Evolutionary conservation across 2,888 invertebrate species (phyloP).

Genomic region (Ectobius pallidus): DNA sequence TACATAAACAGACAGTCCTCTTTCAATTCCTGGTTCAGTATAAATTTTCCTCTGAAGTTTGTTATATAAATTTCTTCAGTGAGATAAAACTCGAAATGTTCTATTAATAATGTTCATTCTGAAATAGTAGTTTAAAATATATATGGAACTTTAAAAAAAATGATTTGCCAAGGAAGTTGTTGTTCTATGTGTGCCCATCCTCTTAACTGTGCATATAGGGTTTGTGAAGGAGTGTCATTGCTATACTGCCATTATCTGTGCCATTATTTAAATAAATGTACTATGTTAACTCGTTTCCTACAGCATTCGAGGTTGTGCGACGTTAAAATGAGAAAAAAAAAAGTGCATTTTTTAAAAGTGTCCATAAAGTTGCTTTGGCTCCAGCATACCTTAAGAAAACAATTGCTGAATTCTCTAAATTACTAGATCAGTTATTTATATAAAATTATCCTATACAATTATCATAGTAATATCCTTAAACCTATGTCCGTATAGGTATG

Average conservation of each 20-base stretch:
- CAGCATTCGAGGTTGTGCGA: conserved; percentile 18
- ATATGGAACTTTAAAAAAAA: too few relatives aligned
- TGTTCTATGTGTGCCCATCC: too few relatives aligned
- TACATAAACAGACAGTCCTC: too few relatives aligned
- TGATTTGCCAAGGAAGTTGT: too few relatives aligned
- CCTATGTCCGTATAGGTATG: not conserved
- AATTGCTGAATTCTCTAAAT: conserved; percentile 23
- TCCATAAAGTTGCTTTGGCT: conserved; percentile 23
- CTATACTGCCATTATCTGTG: conserved; percentile 45
- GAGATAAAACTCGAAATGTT: too few relatives aligned
- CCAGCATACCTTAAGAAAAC: conserved; percentile 9
- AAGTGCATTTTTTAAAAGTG: conserved; percentile 20
- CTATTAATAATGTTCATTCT: too few relatives aligned
- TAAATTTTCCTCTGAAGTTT: too few relatives aligned
- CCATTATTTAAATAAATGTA: conserved; percentile 41
- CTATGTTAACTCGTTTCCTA: conserved; percentile 27
- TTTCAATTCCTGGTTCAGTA: too few relatives aligned
- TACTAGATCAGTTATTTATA: conserved; percentile 18
- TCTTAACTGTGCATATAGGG: too few relatives aligned
- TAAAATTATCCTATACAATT: not conserved
- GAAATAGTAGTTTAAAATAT: too few relatives aligned
- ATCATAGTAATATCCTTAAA: not conserved
- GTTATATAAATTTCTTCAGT: too few relatives aligned
- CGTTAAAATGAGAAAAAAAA: conserved; percentile 14
- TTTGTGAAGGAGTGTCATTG: conserved; percentile 39